A percentile compares a stretch with the other conserved stretches of the same genome.
phyloP scores from a whole-genome alignment of 2,113 vertebrate species.

The Mesoclemmys tuberculata region DNA sequence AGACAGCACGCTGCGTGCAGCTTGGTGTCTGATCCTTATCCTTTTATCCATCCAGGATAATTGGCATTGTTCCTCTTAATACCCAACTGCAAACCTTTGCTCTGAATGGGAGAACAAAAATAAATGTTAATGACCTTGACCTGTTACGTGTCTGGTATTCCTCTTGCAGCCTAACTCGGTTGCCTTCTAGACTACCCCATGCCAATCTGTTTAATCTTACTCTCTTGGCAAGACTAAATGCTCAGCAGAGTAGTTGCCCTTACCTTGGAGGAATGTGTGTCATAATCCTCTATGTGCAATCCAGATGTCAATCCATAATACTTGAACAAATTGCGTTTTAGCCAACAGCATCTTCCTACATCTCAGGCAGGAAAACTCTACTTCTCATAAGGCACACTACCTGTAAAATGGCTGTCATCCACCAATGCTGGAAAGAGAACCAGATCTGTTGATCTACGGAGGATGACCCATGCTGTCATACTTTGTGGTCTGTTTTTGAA shows the following conservation, averaged over 20 bases:
- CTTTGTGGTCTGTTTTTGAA: not conserved
- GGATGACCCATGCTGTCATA: not conserved
- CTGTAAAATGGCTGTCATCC: rapidly evolving
- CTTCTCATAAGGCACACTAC: not conserved
- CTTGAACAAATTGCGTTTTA: not conserved
- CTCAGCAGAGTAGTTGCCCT: not conserved
- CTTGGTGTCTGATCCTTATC: not conserved
- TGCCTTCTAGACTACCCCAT: constrained; percentile 44
- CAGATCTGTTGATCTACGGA: not conserved
- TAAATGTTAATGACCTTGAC: not conserved
- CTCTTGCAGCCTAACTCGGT: not conserved
- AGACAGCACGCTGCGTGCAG: rapidly evolving
- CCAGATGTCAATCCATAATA: not conserved
- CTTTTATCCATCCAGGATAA: not conserved
- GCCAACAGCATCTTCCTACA: not conserved
- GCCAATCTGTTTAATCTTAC: constrained; percentile 26
- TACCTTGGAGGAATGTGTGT: not conserved
- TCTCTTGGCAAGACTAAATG: constrained; percentile 2
- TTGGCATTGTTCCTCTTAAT: not conserved
- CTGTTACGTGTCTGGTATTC: not conserved
- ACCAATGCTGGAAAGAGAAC: not conserved
- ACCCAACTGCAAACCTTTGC: not conserved
- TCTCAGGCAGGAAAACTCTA: not conserved
- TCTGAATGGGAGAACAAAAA: not conserved
- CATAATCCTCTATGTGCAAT: not conserved